A percentile compares a stretch with the other conserved stretches of the same genome.
Evolutionary conservation across 1,140 invertebrate genomes (phyloP).

Genomic region (Drosophila ohnishii): DNA sequence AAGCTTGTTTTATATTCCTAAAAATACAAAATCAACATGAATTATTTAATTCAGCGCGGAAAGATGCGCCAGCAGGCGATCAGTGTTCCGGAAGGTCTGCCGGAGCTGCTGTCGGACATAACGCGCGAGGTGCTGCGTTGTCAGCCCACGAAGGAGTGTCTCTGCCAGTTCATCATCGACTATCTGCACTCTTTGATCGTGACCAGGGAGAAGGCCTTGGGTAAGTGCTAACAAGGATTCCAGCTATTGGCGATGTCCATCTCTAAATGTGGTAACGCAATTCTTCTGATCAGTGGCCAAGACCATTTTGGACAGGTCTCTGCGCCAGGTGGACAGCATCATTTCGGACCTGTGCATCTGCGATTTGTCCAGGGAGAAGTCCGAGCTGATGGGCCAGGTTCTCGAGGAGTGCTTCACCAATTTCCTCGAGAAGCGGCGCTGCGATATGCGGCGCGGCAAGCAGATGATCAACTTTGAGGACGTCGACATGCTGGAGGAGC

Average conservation of each 20-base stretch:
- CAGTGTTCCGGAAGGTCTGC: conserved; percentile 86
- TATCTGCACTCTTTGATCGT: conserved; percentile 87
- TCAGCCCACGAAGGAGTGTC: conserved; percentile 85
- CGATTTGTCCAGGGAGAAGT: conserved; percentile 67
- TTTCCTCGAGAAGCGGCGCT: conserved; percentile 72
- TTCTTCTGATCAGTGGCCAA: conserved; percentile 52
- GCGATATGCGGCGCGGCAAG: conserved; percentile 66
- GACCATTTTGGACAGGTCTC: conserved; percentile 64
- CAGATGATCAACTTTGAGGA: conserved; percentile 65
- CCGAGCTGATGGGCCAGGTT: conserved; percentile 58
- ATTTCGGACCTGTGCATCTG: conserved; percentile 75
- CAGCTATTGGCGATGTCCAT: neutral
- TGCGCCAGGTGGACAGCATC: conserved; percentile 69
- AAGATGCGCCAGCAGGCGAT: conserved; percentile 76
- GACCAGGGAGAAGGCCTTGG: conserved; percentile 85
- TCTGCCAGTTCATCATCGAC: conserved; percentile 87
- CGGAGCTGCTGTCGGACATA: conserved; percentile 88
- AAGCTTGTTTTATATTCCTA: neutral
- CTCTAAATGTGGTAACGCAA: neutral
- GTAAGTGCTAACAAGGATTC: conserved; percentile 31
- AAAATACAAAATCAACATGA: conserved; percentile 39
- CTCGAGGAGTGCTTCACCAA: conserved; percentile 79
- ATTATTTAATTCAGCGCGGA: conserved; percentile 74
- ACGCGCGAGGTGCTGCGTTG: conserved; percentile 87
- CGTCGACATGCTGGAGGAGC: conserved; percentile 70